A percentile compares a stretch with the other conserved stretches of the same genome.
These are phyloP conservation scores for Oscheius myriophilus DNA, from an alignment of 2,888 invertebrate species.

Conservation along the genomic window DNA sequence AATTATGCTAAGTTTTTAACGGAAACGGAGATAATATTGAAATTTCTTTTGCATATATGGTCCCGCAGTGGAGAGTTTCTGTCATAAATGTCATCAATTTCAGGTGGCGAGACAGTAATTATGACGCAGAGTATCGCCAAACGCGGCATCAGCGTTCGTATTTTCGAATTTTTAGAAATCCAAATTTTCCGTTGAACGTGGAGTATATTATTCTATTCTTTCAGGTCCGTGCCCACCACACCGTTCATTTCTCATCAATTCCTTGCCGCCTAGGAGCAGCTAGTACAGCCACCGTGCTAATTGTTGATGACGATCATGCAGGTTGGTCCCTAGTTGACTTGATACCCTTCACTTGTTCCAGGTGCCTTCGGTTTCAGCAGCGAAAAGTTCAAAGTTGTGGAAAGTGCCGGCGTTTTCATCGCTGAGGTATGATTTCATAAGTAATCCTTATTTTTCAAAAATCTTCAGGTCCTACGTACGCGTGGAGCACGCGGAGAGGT, in stretches of 20 bases:
- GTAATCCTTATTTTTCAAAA: background rate
- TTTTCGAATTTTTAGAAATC: no score
- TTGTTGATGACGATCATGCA: conserved; percentile 97
- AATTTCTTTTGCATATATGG: no score
- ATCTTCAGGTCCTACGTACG: conserved; percentile 37
- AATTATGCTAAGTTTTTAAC: no score
- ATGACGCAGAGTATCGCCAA: no score
- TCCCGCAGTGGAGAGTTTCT: no score
- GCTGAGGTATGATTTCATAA: conserved; percentile 40
- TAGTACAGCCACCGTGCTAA: conserved; percentile 92
- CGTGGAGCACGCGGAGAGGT: conserved; percentile 90
- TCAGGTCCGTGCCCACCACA: conserved; percentile 49
- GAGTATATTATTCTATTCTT: background rate
- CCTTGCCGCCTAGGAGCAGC: conserved; percentile 82
- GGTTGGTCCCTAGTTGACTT: background rate
- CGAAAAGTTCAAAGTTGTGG: conserved; percentile 76
- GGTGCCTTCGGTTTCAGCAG: conserved; percentile 92
- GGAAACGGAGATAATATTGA: no score
- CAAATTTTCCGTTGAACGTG: no score
- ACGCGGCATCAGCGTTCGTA: no score
- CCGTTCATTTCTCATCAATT: conserved; percentile 48
- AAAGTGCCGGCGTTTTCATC: conserved; percentile 72
- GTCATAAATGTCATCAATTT: no score
- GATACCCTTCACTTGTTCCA: background rate
- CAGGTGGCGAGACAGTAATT: no score